These are phyloP conservation scores for Gymnoscopelus microlampas DNA, from an alignment of 2,797 vertebrate genomes.

Conservation along the genomic window DNA sequence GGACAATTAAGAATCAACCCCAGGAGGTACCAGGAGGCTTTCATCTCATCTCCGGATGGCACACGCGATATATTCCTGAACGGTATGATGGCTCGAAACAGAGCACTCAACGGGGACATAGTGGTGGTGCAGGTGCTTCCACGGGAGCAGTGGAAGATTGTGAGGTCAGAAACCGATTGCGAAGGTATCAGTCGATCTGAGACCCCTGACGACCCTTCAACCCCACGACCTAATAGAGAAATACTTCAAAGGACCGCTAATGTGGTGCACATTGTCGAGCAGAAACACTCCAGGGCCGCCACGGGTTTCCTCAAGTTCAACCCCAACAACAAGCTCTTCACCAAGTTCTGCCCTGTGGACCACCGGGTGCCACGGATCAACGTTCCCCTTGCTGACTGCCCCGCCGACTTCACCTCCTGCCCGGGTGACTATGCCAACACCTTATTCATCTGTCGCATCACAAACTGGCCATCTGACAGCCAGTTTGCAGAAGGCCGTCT, in stretches of 20 bases:
- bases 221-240: slow-evolving; percentile 69
- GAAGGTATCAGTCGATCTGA: slow-evolving; percentile 77
- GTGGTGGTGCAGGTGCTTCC: slow-evolving; percentile 92
- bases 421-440: slow-evolving; percentile 87
- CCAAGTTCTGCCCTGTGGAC: slow-evolving; percentile 94
- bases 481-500: slow-evolving; percentile 91
- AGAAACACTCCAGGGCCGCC: slow-evolving; percentile 93
- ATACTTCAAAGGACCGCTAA: slow-evolving; percentile 91
- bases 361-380: slow-evolving; percentile 94
- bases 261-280: slow-evolving; percentile 94
- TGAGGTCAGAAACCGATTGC: slow-evolving; percentile 83
- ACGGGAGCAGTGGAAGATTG: slow-evolving; percentile 91
- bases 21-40: slow-evolving; percentile 96
- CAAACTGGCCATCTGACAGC: slow-evolving; percentile 89
- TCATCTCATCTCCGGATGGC: slow-evolving; percentile 93
- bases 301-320: slow-evolving; percentile 92
- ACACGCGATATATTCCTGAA: slow-evolving; percentile 93
- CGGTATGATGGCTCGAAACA: slow-evolving; percentile 91
- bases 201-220: slow-evolving; percentile 20
- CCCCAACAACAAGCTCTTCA: slow-evolving; percentile 87
- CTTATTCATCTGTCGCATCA: slow-evolving; percentile 93
- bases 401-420: slow-evolving; percentile 84
- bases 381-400: slow-evolving; percentile 89
- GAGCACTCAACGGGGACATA: slow-evolving; percentile 93
- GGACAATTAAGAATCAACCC: slow-evolving; percentile 94